Evolutionary conservation across 2,797 vertebrate species (phyloP).

Genomic region (Poecile montanus): DNA sequence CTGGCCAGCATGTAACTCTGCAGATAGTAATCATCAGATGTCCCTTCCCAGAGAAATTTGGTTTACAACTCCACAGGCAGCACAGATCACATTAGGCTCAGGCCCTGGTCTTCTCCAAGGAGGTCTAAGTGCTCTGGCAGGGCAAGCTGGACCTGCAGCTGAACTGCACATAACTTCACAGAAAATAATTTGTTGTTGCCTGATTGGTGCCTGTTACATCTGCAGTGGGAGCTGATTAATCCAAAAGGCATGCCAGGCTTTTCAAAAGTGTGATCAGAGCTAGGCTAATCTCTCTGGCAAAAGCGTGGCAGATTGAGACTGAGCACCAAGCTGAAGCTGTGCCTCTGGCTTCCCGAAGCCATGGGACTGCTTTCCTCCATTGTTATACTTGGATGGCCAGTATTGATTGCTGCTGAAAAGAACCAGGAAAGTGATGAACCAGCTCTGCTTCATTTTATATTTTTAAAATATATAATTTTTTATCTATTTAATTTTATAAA

Average conservation of each 20-base stretch:
- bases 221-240: background rate
- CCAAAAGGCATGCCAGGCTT: background rate
- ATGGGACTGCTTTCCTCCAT: background rate
- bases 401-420: background rate
- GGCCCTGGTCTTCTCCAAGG: constrained; percentile 8
- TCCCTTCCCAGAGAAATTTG: constrained; percentile 26
- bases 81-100: background rate
- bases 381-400: background rate
- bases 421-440: background rate
- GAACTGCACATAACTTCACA: background rate
- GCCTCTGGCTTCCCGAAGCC: background rate
- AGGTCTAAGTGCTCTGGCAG: background rate
- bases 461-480: too few species aligned
- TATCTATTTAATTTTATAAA: background rate
- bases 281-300: background rate
- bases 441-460: background rate
- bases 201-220: background rate
- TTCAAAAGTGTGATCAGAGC: background rate
- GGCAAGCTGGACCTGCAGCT: background rate
- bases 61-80: constrained; percentile 11
- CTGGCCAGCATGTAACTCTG: background rate
- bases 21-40: constrained; percentile 23
- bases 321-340: background rate
- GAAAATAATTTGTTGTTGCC: background rate
- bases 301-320: background rate